Conservation (phyloP, 2,888 invertebrate genomes). For the Melinopterus prodromus region DNA sequence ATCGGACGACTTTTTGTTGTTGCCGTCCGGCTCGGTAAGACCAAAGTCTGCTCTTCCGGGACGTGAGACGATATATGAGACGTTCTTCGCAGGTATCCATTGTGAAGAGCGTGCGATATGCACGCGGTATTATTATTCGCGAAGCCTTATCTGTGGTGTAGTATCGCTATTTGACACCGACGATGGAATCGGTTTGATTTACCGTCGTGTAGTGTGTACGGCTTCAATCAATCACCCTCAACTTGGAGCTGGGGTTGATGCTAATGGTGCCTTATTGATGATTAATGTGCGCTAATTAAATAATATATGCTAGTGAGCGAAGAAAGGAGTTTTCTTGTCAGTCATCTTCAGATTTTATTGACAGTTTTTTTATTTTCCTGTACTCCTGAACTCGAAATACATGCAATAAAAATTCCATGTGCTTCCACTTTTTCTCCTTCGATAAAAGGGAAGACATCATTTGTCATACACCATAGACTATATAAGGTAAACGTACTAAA, state of each 20-base stretch:
- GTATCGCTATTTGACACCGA: background rate
- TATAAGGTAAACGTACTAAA: no score
- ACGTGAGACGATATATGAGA: conserved; percentile 14
- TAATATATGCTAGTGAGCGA: background rate
- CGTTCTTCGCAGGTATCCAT: conserved; percentile 6
- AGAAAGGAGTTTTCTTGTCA: no score
- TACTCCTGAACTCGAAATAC: no score
- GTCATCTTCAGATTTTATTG: no score
- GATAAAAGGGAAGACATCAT: no score
- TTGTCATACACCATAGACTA: no score
- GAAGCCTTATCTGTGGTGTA: background rate
- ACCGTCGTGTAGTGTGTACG: background rate
- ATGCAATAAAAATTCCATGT: no score
- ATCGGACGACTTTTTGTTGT: conserved; percentile 16
- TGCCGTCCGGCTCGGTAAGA: background rate
- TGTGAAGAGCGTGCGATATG: background rate
- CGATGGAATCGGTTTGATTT: background rate
- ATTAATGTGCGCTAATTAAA: background rate
- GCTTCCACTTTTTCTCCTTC: no score
- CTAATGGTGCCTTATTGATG: background rate
- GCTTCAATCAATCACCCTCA: background rate
- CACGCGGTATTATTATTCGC: background rate
- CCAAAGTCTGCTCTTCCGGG: conserved; percentile 5
- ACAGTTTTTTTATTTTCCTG: no score
- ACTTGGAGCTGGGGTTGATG: background rate